Base-by-base conservation (phyloP, 92 coral and sea anemone species). In the Blastomussa wellsi region DNA sequence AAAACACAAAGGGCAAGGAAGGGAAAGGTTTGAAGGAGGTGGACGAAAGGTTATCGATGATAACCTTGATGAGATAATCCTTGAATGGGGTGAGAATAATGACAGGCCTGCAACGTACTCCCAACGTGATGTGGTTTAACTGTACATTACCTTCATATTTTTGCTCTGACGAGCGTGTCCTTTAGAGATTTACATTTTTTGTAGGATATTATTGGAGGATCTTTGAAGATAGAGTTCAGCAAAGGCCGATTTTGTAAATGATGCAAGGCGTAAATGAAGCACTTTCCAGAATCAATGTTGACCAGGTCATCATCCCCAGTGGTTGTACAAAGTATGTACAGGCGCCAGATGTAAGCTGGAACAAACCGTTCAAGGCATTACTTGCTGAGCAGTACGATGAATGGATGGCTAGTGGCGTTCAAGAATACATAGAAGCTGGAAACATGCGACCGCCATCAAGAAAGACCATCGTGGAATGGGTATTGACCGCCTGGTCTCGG, bases 291-390 rank as follows among this genome's bases (percentile, higher is more conserved):
- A 91, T 68, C 51, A 79, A 83, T 47, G 90, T 91, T 66, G 92
- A 91, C 32, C 83, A 87, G 33, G 89, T 85, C 68, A 91, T 91
- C 4, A 76, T 91, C 22, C 91, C 93, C 79, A 90, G 89, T 35
- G 77, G 91, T 28, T 88, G 91, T 67, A 85, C 89, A 29, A 91
- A 91, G 66, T 85, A 84, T 68, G 75, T 84, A 20, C n/a, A n/a
- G n/a, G n/a, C n/a, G n/a, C n/a, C 94, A 88, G 75, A 88, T 86
- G 19, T 88, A 90, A 71, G 91, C 64, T 88, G 94, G 91, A 91
- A 91, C 67, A 91, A 88, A 39, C 87, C 91, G 7, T 91, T 88
- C 79, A 91, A 91, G 62, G 91, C 89, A 37, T 42, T 53, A 26
- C 91, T 91, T 19, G 0, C 91, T 65, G 91, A 88, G 53, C 91